Evolutionary conservation across 2,888 invertebrate genomes (phyloP), one percentile per base, ranked within the genome.

Genomic region (Drosophila emarginata): DNA sequence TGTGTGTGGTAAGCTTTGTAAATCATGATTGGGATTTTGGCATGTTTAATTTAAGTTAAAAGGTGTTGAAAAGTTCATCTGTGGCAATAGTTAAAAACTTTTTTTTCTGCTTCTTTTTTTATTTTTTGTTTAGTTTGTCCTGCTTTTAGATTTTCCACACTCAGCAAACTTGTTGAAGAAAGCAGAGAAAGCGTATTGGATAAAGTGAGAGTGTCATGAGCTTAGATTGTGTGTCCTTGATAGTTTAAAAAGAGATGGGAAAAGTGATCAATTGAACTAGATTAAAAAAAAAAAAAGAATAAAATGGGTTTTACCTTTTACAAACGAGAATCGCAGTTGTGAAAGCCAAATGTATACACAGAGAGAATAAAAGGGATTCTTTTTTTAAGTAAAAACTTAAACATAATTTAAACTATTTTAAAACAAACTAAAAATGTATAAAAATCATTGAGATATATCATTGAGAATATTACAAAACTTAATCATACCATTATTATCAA

Each of bases 41-140:
- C 65, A 54, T 87, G 67, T 65, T 73, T 76, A 50, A 72, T 70
- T 73, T 69, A 63, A 73, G 74, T 61, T 81, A 70, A 79, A 84
- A 81, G 85, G 72, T 79, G 85, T 68, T 64, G 62, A 72, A 64
- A 67, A 75, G 67, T 66, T 68, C 28, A 65, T 45, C 56, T 68
- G 60, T 56, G 45, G 67, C 67, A 67, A 71, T 61, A 64, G 73
- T 62, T 71, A 71, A 67, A 67, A 71, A 37, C 74, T 71, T 67
- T 50, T 7, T 23, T 11, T 12, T 18, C 7, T 51, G 4, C 14
- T 73, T 66, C 18, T 23, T n/a, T 59, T 40, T 26, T 50, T 73
- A 39, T 50, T 40, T 37, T 56, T 37, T 14, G 36, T 32, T 26
- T 36, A 64, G 40, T 26, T 26, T 52, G 18, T 18, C 54, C 23